These are phyloP conservation scores for Anguilla japonica DNA, from an alignment of 2,113 vertebrate species.

Conservation along the genomic window DNA sequence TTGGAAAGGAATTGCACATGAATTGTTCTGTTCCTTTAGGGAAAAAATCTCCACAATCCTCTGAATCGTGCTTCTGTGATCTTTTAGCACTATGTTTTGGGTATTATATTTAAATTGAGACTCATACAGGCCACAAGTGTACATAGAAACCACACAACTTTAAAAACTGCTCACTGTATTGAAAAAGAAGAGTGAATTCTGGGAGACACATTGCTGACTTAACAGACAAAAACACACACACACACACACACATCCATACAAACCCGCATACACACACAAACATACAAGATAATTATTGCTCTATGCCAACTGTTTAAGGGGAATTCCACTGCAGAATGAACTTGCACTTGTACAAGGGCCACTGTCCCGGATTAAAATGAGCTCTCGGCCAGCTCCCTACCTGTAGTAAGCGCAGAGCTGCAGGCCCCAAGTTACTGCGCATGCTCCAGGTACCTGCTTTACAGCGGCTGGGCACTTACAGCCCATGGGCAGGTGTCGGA, in stretches of 20 bases:
- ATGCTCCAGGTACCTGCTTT: too few relatives aligned
- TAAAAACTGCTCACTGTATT: neutral
- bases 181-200: conserved; percentile 12
- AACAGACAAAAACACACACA: conserved; percentile 15
- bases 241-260: conserved; percentile 16
- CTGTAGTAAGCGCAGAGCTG: too few relatives aligned
- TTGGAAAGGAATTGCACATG: too few relatives aligned
- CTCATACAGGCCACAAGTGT: neutral
- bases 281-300: neutral
- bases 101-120: neutral
- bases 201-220: conserved; percentile 15
- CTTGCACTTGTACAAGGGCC: too few relatives aligned
- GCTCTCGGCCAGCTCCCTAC: too few relatives aligned
- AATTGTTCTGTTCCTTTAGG: neutral
- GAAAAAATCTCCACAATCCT: neutral
- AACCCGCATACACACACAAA: conserved; percentile 26
- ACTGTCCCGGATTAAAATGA: too few relatives aligned
- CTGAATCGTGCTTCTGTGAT: neutral
- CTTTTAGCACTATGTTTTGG: neutral
- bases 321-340: too few relatives aligned
- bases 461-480: too few relatives aligned
- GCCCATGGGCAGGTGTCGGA: too few relatives aligned
- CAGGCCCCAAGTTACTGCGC: too few relatives aligned
- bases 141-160: neutral
- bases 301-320: neutral